Evolutionary conservation across 2,888 invertebrate genomes (phyloP).

Genomic region (Heliconius charithonia): DNA sequence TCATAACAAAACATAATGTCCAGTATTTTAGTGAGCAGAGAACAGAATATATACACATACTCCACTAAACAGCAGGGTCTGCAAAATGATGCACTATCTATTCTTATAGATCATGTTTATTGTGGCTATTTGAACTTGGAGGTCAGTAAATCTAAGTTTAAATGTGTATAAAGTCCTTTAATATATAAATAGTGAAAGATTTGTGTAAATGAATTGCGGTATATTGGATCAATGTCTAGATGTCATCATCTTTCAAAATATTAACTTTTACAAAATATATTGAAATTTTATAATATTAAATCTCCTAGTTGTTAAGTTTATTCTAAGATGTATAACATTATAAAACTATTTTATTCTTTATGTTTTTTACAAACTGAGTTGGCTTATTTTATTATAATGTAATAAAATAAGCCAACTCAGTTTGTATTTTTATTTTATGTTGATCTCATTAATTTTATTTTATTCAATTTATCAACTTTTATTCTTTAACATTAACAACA

Average conservation of each 20-base stretch:
- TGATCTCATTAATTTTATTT: constrained; percentile 20
- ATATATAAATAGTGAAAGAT: neutral
- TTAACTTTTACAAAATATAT: neutral
- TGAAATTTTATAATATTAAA: neutral
- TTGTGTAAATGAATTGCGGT: neutral
- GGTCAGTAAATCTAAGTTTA: no score
- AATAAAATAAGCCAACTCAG: no score
- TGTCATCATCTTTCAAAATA: neutral
- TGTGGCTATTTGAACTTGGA: no score
- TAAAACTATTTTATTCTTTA: neutral
- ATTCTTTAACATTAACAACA: neutral
- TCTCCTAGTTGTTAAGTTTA: constrained; percentile 16
- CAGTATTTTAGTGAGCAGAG: no score
- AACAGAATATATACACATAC: no score
- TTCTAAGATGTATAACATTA: neutral
- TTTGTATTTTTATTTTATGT: neutral
- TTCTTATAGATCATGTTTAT: no score
- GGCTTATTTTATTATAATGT: no score
- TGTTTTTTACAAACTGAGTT: no score
- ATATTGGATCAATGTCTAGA: no score
- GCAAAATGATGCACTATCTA: no score
- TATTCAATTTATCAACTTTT: neutral
- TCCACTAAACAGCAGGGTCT: no score
- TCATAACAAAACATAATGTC: no score
- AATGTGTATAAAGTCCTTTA: neutral